phyloP scores from a whole-genome alignment of 2,888 invertebrate genomes.

The Lymantria monacha region DNA sequence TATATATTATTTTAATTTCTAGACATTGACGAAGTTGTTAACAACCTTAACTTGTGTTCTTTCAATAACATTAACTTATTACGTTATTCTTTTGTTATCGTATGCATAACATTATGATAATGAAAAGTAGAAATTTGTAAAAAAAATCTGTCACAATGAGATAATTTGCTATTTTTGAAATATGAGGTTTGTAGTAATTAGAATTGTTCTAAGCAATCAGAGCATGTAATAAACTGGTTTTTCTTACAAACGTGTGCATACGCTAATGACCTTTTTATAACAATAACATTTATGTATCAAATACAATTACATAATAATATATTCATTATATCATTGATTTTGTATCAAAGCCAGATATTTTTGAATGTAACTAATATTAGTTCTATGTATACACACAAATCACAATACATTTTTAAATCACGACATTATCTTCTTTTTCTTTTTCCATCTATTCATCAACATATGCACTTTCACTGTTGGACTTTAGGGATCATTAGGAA shows the following conservation, averaged over 20 bases:
- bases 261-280: slow-evolving; percentile 19
- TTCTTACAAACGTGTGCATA: slow-evolving; percentile 10
- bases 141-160: slow-evolving; percentile 19
- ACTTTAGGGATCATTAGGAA: no score
- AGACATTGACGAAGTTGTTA: no score
- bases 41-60: neutral
- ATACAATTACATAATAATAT: no score
- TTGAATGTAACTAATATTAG: no score
- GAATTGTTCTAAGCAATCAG: slow-evolving; percentile 25
- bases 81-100: slow-evolving; percentile 24
- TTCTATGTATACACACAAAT: no score
- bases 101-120: slow-evolving; percentile 11
- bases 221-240: slow-evolving; percentile 17
- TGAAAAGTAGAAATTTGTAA: slow-evolving; percentile 18
- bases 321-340: no score
- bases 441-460: no score
- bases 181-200: slow-evolving; percentile 9
- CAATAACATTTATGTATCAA: neutral
- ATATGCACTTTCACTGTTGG: no score
- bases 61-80: slow-evolving; percentile 17
- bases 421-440: no score
- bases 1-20: no score
- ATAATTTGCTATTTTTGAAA: slow-evolving; percentile 13
- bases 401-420: no score
- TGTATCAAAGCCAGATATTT: no score